phyloP scores from a whole-genome alignment of 2,797 vertebrate genomes.

The Galagoides demidoff region DNA sequence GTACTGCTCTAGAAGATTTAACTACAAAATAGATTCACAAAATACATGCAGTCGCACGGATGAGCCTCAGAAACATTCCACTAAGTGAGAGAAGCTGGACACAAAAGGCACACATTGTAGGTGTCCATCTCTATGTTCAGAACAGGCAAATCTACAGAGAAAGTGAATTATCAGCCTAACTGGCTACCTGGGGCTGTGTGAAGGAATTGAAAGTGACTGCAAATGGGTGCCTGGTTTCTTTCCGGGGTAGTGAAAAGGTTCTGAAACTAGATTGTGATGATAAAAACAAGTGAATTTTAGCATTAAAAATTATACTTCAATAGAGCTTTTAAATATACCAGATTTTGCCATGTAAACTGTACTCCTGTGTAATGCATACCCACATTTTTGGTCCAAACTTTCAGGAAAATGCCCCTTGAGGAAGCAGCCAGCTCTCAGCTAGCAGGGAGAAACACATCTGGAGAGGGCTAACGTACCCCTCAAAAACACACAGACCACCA shows the following conservation, averaged over 20 bases:
- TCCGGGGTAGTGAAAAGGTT: neutral
- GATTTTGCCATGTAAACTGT: too few species aligned
- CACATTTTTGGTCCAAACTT: too few species aligned
- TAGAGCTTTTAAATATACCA: neutral
- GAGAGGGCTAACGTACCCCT: too few species aligned
- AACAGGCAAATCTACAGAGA: neutral
- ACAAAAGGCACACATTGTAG: neutral
- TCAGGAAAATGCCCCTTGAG: too few species aligned
- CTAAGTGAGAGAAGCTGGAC: neutral
- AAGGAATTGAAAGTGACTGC: neutral
- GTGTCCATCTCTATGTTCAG: neutral
- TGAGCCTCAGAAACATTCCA: neutral
- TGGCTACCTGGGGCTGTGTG: neutral
- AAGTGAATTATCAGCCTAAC: neutral
- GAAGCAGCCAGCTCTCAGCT: too few species aligned
- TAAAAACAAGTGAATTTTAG: conserved; percentile 20
- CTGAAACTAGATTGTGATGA: neutral
- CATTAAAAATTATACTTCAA: neutral
- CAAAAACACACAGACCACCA: too few species aligned
- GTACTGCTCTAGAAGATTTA: neutral
- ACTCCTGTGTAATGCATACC: too few species aligned
- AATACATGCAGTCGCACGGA: neutral
- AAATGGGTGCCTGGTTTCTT: neutral
- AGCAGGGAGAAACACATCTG: too few species aligned
- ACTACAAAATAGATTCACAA: neutral